Conservation (phyloP, 2,888 invertebrate species). For the Dynastes tityus region DNA sequence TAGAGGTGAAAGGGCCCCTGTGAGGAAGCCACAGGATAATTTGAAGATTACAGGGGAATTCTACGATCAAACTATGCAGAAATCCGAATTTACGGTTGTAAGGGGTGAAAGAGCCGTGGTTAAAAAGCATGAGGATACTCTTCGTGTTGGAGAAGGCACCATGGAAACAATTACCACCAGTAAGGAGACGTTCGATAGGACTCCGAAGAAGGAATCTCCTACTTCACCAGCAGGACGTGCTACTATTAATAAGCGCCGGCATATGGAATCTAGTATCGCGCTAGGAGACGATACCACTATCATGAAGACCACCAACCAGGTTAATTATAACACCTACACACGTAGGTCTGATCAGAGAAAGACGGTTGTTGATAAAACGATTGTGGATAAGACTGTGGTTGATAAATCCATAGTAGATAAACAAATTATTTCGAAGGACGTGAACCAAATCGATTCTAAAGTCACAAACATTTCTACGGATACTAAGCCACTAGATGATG, state of each 20-base stretch:
- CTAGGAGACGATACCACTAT: conserved; percentile 74
- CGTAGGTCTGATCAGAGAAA: conserved; percentile 61
- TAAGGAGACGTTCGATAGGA: conserved; percentile 72
- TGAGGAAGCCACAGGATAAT: conserved; percentile 76
- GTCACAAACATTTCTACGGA: conserved; percentile 62
- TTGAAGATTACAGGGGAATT: conserved; percentile 73
- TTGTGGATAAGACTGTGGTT: conserved; percentile 48
- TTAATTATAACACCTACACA: conserved; percentile 71
- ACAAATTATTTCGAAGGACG: conserved; percentile 40
- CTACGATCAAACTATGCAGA: conserved; percentile 69
- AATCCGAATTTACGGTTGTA: conserved; percentile 70
- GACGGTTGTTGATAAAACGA: conserved; percentile 47
- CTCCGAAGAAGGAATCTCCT: conserved; percentile 73
- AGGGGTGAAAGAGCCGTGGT: conserved; percentile 72
- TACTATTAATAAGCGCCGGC: conserved; percentile 73
- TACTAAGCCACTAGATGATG: conserved; percentile 72
- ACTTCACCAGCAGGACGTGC: conserved; percentile 71
- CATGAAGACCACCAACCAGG: conserved; percentile 75
- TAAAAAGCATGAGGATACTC: conserved; percentile 71
- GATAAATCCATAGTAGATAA: conserved; percentile 54
- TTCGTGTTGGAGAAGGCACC: conserved; percentile 71
- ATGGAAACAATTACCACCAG: conserved; percentile 72
- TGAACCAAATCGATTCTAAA: conserved; percentile 48
- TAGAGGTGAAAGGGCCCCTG: conserved; percentile 70
- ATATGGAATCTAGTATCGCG: conserved; percentile 80